Conservation (phyloP, 2,797 vertebrate species). For the Neostethus bicornis region DNA sequence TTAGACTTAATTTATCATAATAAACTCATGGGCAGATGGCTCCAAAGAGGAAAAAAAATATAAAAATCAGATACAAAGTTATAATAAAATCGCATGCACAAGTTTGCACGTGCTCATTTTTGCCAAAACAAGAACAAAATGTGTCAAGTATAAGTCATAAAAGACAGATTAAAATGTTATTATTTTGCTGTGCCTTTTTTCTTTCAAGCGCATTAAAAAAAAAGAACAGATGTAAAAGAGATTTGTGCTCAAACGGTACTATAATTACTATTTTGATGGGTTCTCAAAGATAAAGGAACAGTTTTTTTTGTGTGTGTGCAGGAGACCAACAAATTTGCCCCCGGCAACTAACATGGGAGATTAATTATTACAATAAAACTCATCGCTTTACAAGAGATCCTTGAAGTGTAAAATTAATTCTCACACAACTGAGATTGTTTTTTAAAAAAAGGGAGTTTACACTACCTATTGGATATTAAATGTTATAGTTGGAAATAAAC, state of each 20-base stretch:
- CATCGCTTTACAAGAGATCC: constrained; percentile 14
- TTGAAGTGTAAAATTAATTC: constrained; percentile 23
- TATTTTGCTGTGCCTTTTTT: constrained; percentile 2
- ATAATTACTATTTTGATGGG: background rate
- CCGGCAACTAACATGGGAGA: constrained; percentile 10
- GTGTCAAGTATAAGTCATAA: background rate
- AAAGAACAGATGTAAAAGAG: background rate
- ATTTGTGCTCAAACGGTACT: background rate
- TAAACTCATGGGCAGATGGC: constrained; percentile 39
- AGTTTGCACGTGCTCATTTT: background rate
- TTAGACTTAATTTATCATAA: constrained; percentile 55
- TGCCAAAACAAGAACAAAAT: background rate
- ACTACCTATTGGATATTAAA: constrained; percentile 8
- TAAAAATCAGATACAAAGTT: background rate
- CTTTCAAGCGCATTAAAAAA: constrained; percentile 9
- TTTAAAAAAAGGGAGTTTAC: constrained; percentile 4
- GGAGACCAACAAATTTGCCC: constrained; percentile 26
- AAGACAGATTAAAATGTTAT: background rate
- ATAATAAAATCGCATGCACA: constrained; percentile 5
- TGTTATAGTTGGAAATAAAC: constrained; percentile 9
- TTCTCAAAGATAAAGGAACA: constrained; percentile 11
- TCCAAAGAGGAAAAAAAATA: too few species aligned
- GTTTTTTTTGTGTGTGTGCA: background rate
- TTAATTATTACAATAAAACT: constrained; percentile 38
- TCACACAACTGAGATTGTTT: background rate